These are phyloP conservation scores for Acleris literana DNA, from an alignment of 2,888 invertebrate genomes.

Conservation along the genomic window DNA sequence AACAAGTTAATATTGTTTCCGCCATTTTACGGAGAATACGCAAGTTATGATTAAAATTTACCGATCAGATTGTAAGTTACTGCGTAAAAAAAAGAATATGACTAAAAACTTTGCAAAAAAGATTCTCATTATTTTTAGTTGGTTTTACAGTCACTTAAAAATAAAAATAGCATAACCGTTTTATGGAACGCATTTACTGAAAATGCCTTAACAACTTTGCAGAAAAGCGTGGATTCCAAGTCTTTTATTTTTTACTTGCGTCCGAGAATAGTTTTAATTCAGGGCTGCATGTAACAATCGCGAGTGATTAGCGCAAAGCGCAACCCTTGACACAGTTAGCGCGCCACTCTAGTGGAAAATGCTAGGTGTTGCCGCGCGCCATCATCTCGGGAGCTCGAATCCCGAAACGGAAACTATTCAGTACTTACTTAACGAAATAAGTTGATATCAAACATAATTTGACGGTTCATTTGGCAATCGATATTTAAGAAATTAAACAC, in stretches of 20 bases:
- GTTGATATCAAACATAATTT: too few relatives aligned
- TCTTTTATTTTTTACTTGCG: slow-evolving; percentile 19
- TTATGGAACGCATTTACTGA: too few relatives aligned
- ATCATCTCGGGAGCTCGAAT: background rate
- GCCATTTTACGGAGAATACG: slow-evolving; percentile 54
- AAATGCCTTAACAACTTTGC: background rate
- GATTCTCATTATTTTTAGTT: too few relatives aligned
- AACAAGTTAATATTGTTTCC: slow-evolving; percentile 59
- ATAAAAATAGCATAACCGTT: too few relatives aligned
- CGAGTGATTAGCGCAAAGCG: slow-evolving; percentile 73
- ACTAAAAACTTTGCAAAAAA: too few relatives aligned
- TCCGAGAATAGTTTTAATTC: slow-evolving; percentile 52
- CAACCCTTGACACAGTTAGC: slow-evolving; percentile 80
- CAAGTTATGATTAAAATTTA: background rate
- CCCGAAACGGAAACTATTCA: too few relatives aligned
- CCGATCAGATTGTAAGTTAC: background rate
- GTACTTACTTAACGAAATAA: too few relatives aligned
- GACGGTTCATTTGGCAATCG: too few relatives aligned
- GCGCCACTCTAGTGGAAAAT: slow-evolving; percentile 79
- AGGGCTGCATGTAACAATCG: slow-evolving; percentile 72
- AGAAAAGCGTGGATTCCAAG: background rate
- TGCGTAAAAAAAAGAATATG: too few relatives aligned
- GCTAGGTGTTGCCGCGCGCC: slow-evolving; percentile 66
- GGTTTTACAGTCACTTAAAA: too few relatives aligned
- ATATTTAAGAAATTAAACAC: too few relatives aligned